A percentile compares a stretch with the other conserved stretches of the same genome.
These are phyloP conservation scores for Triops longicaudatus DNA, from an alignment of 1,140 invertebrate species.

Conservation along the genomic window DNA sequence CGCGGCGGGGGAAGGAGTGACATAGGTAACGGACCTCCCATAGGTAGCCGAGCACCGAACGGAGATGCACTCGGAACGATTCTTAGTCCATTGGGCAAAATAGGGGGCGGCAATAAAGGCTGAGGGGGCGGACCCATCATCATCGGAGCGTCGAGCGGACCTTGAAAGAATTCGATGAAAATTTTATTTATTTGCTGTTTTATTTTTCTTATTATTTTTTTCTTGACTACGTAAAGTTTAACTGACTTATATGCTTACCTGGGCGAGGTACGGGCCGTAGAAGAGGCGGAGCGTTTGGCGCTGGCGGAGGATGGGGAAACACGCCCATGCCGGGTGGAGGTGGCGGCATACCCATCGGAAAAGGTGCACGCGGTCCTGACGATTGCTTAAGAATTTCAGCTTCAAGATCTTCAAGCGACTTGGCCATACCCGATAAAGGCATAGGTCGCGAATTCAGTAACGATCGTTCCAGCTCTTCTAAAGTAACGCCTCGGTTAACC, in stretches of 20 bases:
- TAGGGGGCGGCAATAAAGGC: not conserved
- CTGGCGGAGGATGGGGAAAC: slow-evolving; percentile 7
- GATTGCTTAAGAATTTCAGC: slow-evolving; percentile 16
- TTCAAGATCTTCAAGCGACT: slow-evolving; percentile 25
- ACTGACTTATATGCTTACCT: not conserved
- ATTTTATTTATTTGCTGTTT: not conserved
- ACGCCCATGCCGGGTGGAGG: slow-evolving; percentile 18
- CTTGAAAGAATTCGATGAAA: not conserved
- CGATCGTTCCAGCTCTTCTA: slow-evolving; percentile 26
- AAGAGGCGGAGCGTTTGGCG: not conserved
- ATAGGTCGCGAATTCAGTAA: slow-evolving; percentile 11
- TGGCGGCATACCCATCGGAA: slow-evolving; percentile 14
- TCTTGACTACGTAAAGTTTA: too few relatives aligned
- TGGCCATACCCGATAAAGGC: not conserved
- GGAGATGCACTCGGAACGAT: not conserved
- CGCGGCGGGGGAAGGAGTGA: not conserved
- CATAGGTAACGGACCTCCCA: not conserved
- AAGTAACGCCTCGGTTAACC: not conserved
- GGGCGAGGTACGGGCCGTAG: not conserved
- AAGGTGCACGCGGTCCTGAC: not conserved
- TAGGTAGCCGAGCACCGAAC: not conserved
- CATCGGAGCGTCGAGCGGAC: not conserved
- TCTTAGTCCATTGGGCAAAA: not conserved
- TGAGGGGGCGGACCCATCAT: not conserved
- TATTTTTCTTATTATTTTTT: too few relatives aligned